Percentiles rank a stretch among this genome's conserved stretches.
These are phyloP conservation scores for Todiramphus chloris DNA, from an alignment of 2,113 vertebrate species.

Conservation along the genomic window DNA sequence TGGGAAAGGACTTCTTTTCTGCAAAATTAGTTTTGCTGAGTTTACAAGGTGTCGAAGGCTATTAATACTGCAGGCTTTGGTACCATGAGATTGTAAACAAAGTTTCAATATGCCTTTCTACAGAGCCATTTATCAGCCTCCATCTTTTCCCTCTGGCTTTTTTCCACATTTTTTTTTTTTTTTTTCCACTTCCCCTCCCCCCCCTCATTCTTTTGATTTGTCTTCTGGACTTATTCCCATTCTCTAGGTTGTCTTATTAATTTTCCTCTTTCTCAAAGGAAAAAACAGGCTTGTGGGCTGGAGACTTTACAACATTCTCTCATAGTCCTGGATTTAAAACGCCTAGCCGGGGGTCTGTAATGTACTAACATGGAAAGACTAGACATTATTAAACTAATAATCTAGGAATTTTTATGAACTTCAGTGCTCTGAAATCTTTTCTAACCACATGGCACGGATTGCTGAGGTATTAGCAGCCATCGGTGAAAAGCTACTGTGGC, in stretches of 20 bases:
- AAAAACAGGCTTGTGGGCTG: background rate
- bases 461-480: background rate
- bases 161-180: background rate
- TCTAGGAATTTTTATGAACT: conserved; percentile 43
- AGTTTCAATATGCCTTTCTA: conserved; percentile 18
- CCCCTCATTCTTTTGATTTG: background rate
- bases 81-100: conserved; percentile 38
- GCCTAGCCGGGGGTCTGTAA: conserved; percentile 1
- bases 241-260: conserved; percentile 39
- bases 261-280: conserved; percentile 38
- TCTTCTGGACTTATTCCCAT: conserved; percentile 34
- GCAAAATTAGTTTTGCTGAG: conserved; percentile 42
- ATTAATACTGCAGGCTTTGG: conserved; percentile 8
- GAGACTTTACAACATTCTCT: conserved; percentile 43
- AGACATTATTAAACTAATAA: conserved; percentile 43
- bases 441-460: background rate
- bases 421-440: conserved; percentile 13
- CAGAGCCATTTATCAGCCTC: background rate
- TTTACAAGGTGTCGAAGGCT: conserved; percentile 50
- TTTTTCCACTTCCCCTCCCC: no score
- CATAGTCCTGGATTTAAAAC: background rate
- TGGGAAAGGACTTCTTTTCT: conserved; percentile 24
- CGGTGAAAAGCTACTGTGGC: background rate
- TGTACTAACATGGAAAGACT: conserved; percentile 3
- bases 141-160: conserved; percentile 5